Conservation (phyloP, 2,113 vertebrate species). For the Heliornis fulica region DNA sequence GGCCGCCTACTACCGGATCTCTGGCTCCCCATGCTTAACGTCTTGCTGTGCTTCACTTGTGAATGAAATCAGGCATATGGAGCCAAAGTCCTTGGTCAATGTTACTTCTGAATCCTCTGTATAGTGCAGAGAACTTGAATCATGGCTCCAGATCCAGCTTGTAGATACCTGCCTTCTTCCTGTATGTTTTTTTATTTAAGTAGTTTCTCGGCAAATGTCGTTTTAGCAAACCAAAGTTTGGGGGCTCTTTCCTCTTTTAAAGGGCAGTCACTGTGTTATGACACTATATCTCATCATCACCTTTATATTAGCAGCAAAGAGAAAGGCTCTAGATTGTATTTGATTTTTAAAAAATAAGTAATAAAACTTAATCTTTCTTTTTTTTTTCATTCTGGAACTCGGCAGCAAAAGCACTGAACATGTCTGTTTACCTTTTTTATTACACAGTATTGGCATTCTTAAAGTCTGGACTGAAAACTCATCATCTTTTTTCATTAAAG, state of each 20-base stretch:
- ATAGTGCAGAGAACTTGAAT: neutral
- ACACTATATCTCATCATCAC: neutral
- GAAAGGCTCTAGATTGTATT: neutral
- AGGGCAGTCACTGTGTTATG: neutral
- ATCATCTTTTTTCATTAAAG: slow-evolving; percentile 17
- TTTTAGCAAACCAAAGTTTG: neutral
- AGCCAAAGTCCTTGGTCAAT: neutral
- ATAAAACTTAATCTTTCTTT: neutral
- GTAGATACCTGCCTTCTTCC: neutral
- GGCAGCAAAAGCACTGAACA: neutral
- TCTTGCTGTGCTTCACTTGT: slow-evolving; percentile 8
- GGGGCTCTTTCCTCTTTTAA: neutral
- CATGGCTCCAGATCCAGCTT: neutral
- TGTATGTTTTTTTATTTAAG: neutral
- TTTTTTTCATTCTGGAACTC: neutral
- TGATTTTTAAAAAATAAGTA: neutral
- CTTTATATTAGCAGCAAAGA: neutral
- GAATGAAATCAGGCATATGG: neutral
- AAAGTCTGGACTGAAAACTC: slow-evolving; percentile 17
- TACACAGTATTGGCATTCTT: neutral
- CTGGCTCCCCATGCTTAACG: neutral
- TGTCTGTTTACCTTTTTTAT: slow-evolving; percentile 42
- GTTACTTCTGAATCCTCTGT: neutral
- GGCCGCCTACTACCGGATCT: neutral
- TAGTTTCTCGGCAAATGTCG: neutral